Evolutionary conservation across 2,797 vertebrate species (phyloP), one percentile per base, ranked within the genome.

Genomic region (Mus caroli): DNA sequence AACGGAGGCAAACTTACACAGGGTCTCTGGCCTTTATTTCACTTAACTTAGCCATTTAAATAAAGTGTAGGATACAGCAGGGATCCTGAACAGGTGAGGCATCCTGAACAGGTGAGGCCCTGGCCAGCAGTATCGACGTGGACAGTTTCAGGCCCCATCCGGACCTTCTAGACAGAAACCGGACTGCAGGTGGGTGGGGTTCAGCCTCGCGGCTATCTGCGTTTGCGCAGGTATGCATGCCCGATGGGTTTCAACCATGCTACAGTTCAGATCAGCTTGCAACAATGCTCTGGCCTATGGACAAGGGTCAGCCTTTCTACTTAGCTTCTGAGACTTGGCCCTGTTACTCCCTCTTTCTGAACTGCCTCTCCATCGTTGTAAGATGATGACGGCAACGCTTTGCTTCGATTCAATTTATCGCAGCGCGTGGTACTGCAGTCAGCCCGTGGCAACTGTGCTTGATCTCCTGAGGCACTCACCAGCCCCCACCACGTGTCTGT

Each of bases 151-250:
- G 50, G 40, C 22, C 20, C 43, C 34, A 54, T 37, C 62, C 6
- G 7, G 28, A 60, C 37, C 5, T 34, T 14, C 87, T 28, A 31
- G 78, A n/a, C 46, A 83, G 75, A 82, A 76, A n/a, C n/a, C 22
- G 0, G 7, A 60, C 1, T 46, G 52, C 28, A 3, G 19, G 10
- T 34, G 26, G 9, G 14, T 50, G 62, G 13, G 4, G 7, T 12
- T 1, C 50, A 3, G 22, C 10, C 8, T 22, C 28, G 0, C 0
- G 19, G n/a, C 6, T 9, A 26, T 26, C 1, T 64, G 79, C 37
- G 11, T 19, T 77, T 75, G 73, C 31, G 11, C 34, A 58, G 43
- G 56, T 13, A 40, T 37, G 37, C 13, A 46, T 43, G 46, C 15
- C 26, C 20, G 20, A 31, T 54, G 71, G 54, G 34, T 77, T 37